These are phyloP conservation scores for Lophochroa leadbeateri DNA, from an alignment of 2,113 vertebrate genomes.

Conservation along the genomic window DNA sequence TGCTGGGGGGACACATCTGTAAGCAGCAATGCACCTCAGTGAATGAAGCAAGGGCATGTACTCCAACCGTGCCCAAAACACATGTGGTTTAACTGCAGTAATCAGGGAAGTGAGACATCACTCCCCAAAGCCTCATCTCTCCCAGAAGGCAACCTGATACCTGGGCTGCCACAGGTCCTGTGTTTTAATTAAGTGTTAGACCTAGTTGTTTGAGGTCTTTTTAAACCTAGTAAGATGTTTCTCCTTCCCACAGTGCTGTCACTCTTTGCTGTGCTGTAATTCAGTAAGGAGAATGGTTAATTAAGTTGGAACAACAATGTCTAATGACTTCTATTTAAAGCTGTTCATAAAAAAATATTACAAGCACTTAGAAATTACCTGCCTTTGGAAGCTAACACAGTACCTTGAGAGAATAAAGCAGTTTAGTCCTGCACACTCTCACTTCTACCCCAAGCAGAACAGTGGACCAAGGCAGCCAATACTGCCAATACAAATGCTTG, in stretches of 20 bases:
- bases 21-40: background rate
- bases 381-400: background rate
- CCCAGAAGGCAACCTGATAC: background rate
- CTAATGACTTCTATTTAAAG: conserved; percentile 66
- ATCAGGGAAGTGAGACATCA: background rate
- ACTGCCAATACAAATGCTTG: background rate
- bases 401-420: background rate
- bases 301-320: conserved; percentile 65
- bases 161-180: conserved; percentile 28
- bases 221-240: conserved; percentile 1
- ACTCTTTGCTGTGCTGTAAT: conserved; percentile 40
- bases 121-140: background rate
- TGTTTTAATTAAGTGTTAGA: conserved; percentile 55
- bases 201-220: background rate
- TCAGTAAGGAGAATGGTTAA: conserved; percentile 60
- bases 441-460: background rate
- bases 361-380: background rate
- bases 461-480: background rate
- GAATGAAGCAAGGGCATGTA: background rate
- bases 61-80: background rate
- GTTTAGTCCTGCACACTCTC: background rate
- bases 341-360: conserved; percentile 38
- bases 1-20: background rate
- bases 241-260: background rate
- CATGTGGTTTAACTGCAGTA: background rate